Conservation (phyloP, 2,797 vertebrate genomes). For the Cossypha caffra region DNA sequence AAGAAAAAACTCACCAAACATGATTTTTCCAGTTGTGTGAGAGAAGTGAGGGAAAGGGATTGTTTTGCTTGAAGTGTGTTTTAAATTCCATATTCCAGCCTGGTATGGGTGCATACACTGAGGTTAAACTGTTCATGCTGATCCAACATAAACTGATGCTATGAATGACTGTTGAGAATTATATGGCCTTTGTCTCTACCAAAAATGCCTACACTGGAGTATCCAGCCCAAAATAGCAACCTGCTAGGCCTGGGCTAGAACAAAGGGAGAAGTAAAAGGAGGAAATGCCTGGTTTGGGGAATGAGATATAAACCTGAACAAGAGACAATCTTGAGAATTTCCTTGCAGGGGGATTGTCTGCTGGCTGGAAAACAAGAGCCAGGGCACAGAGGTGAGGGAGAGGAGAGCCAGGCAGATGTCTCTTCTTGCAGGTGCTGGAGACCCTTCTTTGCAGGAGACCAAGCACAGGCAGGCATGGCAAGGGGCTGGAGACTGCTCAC, state of each 20-base stretch:
- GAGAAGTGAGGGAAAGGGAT: not conserved
- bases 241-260: not conserved
- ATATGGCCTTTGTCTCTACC: not conserved
- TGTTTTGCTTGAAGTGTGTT: not conserved
- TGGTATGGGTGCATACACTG: not conserved
- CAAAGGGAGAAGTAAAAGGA: conserved; percentile 29
- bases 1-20: not conserved
- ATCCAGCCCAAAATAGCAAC: not conserved
- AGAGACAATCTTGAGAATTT: not conserved
- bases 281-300: conserved; percentile 2
- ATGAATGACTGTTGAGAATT: not conserved
- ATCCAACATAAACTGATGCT: not conserved
- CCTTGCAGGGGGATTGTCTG: not conserved
- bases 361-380: not conserved
- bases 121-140: not conserved
- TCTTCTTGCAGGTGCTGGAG: not conserved
- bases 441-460: not conserved
- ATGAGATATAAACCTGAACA: not conserved
- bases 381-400: not conserved
- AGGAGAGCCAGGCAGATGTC: rapidly evolving
- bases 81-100: not conserved
- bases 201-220: not conserved
- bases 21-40: not conserved
- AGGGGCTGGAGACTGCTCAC: not conserved
- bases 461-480: not conserved